These are phyloP conservation scores for Bos taurus DNA, from an alignment of 2,113 vertebrate genomes.

Conservation along the genomic window DNA sequence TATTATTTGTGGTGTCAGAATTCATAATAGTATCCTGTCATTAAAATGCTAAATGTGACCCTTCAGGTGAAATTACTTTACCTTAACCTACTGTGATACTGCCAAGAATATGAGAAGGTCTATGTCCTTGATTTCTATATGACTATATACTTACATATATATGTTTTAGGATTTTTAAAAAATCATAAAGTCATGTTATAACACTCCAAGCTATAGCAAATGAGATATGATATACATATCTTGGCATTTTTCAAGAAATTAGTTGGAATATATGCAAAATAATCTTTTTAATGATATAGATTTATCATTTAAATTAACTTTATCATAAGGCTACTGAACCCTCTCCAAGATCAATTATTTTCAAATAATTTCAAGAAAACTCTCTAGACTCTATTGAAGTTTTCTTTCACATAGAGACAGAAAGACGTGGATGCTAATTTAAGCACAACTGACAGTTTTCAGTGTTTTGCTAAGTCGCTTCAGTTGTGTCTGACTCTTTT, in stretches of 20 bases:
- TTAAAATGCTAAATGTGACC: conserved; percentile 34
- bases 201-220: not conserved
- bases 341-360: not conserved
- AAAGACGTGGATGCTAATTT: not conserved
- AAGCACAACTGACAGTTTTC: not conserved
- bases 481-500: not conserved
- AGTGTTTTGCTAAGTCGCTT: not conserved
- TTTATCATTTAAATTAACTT: not conserved
- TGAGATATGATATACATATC: not conserved
- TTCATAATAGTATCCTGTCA: conserved; percentile 7
- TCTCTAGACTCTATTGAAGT: not conserved
- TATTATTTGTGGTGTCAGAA: conserved; percentile 26
- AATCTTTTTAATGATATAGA: not conserved
- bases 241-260: not conserved
- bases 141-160: not conserved
- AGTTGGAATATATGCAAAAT: not conserved
- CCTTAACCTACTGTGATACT: not conserved
- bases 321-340: not conserved
- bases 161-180: not conserved
- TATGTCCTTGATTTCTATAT: not conserved
- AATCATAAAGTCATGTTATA: not conserved
- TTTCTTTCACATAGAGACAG: not conserved
- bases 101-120: not conserved
- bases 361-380: not conserved
- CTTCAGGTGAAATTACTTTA: conserved; percentile 12